Base-by-base conservation (phyloP, 2,888 invertebrate genomes). In the Oscheius sp. region DNA sequence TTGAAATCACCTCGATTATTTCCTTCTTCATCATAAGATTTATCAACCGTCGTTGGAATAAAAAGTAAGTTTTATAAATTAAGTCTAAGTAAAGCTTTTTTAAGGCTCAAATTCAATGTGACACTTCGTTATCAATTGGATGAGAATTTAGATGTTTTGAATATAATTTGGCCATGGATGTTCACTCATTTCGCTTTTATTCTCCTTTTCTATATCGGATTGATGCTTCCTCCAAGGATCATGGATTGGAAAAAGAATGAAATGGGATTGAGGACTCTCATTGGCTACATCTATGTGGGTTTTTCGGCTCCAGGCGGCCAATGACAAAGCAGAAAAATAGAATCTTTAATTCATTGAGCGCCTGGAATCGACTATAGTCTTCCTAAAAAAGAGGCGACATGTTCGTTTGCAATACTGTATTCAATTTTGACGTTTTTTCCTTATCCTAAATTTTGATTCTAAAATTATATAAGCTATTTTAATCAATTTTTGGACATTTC, bases 221-320 rank as follows among this genome's bases (percentile, higher is more conserved):
- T 25, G 17, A 45, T 29, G 1, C 25, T 45, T 45, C n/a, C 31
- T 12, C 61, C 61, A 10, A 42, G 61, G 17, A 27, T 27, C 3
- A 45, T 45, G 45, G 42, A 45, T 17, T 45, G 45, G 45, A 17
- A 20, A 25, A 42, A 25, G 1, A 39, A 2, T 27, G 61, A 61
- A 42, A 61, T 61, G 61, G 25, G 5, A 0, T 27, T 61, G 29
- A 61, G 61, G 20, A 61, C 61, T 1, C 15, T 29, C 17, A 42
- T 61, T 15, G 61, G 61, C 1, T 27, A 39, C n/a, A 31, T n/a
- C 6, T 61, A 61, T 45, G 61, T 61, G 42, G 20, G 61, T 53
- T 17, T 17, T 46, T 37, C 37, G 6, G 37, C 15, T n/a, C n/a
- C n/a, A n/a, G n/a, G n/a, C n/a, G n/a, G n/a, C n/a, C n/a, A n/a